Percentiles rank a stretch among this genome's conserved stretches.
These are phyloP conservation scores for Chroicocephalus ridibundus DNA, from an alignment of 2,113 vertebrate species.

Conservation along the genomic window DNA sequence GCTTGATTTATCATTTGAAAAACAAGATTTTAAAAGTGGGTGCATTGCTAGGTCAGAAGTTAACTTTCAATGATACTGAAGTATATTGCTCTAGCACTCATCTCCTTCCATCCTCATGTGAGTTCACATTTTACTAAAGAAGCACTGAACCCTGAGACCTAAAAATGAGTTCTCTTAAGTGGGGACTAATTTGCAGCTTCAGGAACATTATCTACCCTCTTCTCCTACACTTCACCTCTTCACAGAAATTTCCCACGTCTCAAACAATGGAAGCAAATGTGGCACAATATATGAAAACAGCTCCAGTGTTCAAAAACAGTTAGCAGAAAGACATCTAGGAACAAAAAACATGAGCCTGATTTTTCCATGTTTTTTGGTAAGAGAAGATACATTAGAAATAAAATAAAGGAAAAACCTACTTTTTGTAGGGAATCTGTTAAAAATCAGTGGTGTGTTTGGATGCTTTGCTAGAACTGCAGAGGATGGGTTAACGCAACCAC, in stretches of 20 bases:
- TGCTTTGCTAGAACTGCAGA: not conserved
- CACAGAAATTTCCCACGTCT: not conserved
- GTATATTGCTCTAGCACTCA: not conserved
- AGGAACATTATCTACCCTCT: not conserved
- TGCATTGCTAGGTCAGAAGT: not conserved
- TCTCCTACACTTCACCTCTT: not conserved
- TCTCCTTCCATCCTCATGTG: not conserved
- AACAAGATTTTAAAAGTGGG: not conserved
- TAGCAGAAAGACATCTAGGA: not conserved
- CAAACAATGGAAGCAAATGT: not conserved
- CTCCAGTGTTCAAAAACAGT: not conserved
- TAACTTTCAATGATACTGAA: not conserved
- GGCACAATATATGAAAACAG: not conserved
- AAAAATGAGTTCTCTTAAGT: not conserved
- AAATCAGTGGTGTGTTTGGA: not conserved
- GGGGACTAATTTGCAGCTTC: not conserved
- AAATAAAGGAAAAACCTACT: not conserved
- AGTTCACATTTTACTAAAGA: not conserved
- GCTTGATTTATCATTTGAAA: not conserved
- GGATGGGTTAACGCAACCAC: not conserved
- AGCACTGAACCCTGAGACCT: not conserved
- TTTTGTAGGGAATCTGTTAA: not conserved
- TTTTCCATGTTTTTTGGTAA: not conserved
- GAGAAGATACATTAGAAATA: not conserved
- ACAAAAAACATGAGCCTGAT: not conserved